Conservation (phyloP, 1,140 invertebrate genomes). For the Batillaria attramentaria region DNA sequence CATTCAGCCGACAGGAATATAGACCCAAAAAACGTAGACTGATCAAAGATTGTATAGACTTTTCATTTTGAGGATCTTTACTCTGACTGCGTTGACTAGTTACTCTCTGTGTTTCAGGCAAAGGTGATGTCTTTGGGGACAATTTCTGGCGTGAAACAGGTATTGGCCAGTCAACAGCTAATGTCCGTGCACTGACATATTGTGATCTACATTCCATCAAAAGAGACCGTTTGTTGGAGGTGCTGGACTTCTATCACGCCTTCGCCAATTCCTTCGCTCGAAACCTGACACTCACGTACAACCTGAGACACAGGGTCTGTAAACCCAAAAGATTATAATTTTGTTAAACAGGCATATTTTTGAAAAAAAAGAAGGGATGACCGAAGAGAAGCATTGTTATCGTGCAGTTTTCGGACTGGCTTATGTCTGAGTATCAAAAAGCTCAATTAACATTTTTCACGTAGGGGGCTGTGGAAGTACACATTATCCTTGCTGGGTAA, state of each 20-base stretch:
- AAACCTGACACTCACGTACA: constrained; percentile 98
- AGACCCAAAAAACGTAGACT: too few species aligned
- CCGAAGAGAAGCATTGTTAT: background rate
- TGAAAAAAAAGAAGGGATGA: background rate
- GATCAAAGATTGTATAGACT: too few species aligned
- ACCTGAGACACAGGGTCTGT: constrained; percentile 93
- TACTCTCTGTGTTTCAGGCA: constrained; percentile 84
- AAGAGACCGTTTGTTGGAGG: constrained; percentile 88
- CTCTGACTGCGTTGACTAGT: too few species aligned
- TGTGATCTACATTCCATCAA: constrained; percentile 99
- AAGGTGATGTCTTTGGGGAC: constrained; percentile 99
- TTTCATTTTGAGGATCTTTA: too few species aligned
- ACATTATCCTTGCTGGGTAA: too few species aligned
- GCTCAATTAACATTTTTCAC: too few species aligned
- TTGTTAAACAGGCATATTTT: too few species aligned
- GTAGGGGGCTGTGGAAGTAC: too few species aligned
- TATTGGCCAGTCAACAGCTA: constrained; percentile 97
- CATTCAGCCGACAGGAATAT: too few species aligned
- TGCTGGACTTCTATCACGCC: constrained; percentile 99
- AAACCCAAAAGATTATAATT: too few species aligned
- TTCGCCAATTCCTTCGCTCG: constrained; percentile 99
- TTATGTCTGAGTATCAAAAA: too few species aligned
- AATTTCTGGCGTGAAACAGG: constrained; percentile 98
- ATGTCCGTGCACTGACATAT: constrained; percentile 98
- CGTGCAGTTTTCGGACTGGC: background rate